Conservation (phyloP, 2,113 vertebrate genomes). For the Pardalotus punctatus region DNA sequence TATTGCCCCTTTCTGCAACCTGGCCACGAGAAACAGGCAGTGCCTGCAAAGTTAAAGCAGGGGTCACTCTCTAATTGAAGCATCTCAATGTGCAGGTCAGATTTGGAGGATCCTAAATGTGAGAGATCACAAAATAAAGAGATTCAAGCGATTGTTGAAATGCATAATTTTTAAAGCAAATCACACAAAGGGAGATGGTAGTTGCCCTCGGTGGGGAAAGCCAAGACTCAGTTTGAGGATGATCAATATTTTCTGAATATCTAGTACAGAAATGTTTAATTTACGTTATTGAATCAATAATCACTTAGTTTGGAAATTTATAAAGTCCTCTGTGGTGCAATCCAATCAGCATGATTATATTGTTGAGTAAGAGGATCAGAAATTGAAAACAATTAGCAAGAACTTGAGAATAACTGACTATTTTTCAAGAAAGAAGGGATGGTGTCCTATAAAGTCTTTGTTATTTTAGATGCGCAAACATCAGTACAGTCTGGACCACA, state of each 20-base stretch:
- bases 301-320: neutral
- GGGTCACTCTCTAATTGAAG: constrained; percentile 33
- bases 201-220: neutral
- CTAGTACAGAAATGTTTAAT: neutral
- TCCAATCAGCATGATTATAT: neutral
- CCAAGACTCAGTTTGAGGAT: neutral
- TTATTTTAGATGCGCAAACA: neutral
- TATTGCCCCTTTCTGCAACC: neutral
- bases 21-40: neutral
- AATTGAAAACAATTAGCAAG: neutral
- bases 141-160: neutral
- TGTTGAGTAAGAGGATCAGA: neutral
- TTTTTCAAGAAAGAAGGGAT: neutral
- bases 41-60: neutral
- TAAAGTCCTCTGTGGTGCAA: neutral
- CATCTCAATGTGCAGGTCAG: constrained; percentile 24
- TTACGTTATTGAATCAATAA: neutral
- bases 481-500: neutral
- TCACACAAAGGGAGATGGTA: neutral
- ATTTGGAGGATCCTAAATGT: neutral
- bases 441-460: neutral
- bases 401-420: neutral
- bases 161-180: neutral
- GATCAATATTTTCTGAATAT: neutral
- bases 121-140: neutral